Percentiles rank a stretch among this genome's conserved stretches.
phyloP scores from a whole-genome alignment of 2,113 vertebrate species.

The Todiramphus chloris region DNA sequence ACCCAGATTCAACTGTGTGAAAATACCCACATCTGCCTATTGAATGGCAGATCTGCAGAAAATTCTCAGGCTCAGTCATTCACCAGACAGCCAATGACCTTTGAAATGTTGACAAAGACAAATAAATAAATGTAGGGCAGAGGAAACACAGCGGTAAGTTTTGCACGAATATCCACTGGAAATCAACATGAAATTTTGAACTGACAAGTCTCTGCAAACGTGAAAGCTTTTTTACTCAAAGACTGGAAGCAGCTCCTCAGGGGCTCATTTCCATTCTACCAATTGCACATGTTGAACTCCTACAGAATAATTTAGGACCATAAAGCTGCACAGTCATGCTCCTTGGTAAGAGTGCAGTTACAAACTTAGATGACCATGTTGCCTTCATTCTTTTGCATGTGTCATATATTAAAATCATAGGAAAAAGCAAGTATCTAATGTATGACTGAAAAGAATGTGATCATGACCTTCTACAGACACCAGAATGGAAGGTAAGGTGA shows the following conservation, averaged over 20 bases:
- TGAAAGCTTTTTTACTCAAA: neutral
- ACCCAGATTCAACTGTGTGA: neutral
- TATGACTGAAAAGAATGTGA: neutral
- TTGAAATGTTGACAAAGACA: neutral
- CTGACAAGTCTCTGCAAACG: neutral
- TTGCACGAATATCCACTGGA: neutral
- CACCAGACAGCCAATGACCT: neutral
- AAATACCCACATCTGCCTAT: neutral
- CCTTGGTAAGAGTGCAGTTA: neutral
- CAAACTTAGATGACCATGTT: neutral
- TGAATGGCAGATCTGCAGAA: neutral
- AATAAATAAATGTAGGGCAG: neutral
- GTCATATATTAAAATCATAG: neutral
- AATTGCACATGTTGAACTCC: neutral
- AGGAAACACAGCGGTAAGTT: neutral
- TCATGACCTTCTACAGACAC: neutral
- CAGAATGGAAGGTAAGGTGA: neutral
- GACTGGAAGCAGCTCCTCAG: neutral
- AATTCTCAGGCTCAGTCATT: neutral
- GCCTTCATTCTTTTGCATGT: neutral
- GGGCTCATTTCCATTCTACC: neutral
- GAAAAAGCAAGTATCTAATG: neutral
- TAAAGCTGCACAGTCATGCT: neutral
- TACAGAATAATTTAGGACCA: neutral
- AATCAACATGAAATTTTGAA: neutral